Base-by-base conservation (phyloP, 2,888 invertebrate species). In the Morpho achilles region DNA sequence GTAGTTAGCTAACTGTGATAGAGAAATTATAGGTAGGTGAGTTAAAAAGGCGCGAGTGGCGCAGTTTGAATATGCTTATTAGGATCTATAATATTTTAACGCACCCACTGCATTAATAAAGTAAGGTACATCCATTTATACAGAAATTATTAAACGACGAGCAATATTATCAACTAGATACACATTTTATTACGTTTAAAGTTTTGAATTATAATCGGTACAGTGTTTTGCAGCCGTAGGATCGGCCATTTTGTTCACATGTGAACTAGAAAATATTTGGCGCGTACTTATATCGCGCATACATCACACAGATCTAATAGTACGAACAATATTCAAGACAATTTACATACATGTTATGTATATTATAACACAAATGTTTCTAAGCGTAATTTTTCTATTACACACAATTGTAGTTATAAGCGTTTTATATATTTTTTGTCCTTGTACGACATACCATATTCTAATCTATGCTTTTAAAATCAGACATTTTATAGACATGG, bases 321-420 rank as follows among this genome's bases (percentile, higher is more conserved):
- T 87, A 87, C 82, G 80, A 81, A 85, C 80, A 87, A 83, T 78
- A 82, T 82, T 80, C 78, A 85, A 87, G 82, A 84, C 81, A 85
- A 82, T 82, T 82, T 76, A 84, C 82, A 82, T 84, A 87, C 80
- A 83, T 83, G 82, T 55, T 82, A 78, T 77, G 77, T 80, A 74
- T 74, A 73, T 74, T 74, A 64, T 81, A 80, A 87, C 87, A 84
- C 77, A 82, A 84, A 45, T 82, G 75, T 75, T 78, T 83, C 85
- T 89, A 89, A 88, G 87, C 89, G 86, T 87, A 87, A 84, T 82
- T 74, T 82, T 79, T 80, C 87, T 87, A 87, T 85, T 77, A 88
- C 88, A 89, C 85, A 89, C 83, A 86, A 77, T 64, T 66, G 78
- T 85, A 83, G 75, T 79, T 84, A 59, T 61, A 88, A 87, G 88